Conservation (phyloP, 2,888 invertebrate species). For the Brachylomia viminalis region DNA sequence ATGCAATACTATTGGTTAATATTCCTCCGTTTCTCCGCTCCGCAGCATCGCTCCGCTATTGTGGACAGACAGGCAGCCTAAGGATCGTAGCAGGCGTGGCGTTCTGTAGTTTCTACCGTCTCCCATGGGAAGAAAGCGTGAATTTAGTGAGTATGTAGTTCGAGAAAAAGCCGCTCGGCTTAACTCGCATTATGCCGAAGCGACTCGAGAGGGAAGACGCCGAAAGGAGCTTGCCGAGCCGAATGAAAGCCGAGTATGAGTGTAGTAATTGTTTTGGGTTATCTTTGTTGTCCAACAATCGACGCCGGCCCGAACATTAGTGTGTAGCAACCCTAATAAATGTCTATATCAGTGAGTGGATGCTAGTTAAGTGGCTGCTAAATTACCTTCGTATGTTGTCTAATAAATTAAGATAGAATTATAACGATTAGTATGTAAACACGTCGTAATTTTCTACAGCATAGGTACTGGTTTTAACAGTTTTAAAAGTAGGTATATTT, state of each 20-base stretch:
- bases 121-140: background rate
- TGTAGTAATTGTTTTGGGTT: background rate
- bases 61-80: no score
- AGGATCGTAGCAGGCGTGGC: background rate
- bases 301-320: background rate
- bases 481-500: background rate
- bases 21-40: no score
- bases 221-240: background rate
- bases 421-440: constrained; percentile 28
- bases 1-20: no score
- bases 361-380: constrained; percentile 8
- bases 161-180: background rate
- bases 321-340: constrained; percentile 17
- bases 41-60: no score
- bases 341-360: constrained; percentile 17
- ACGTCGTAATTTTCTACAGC: constrained; percentile 38
- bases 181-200: background rate
- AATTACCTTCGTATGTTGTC: constrained; percentile 17
- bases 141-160: background rate
- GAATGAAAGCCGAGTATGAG: background rate
- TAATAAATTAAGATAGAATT: constrained; percentile 45
- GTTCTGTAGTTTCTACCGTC: background rate
- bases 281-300: background rate
- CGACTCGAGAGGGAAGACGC: background rate
- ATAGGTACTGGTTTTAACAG: background rate